Percentiles rank a stretch among this genome's conserved stretches.
Conservation (phyloP, 2,888 invertebrate species). For the Pristionchus maxplancki region DNA sequence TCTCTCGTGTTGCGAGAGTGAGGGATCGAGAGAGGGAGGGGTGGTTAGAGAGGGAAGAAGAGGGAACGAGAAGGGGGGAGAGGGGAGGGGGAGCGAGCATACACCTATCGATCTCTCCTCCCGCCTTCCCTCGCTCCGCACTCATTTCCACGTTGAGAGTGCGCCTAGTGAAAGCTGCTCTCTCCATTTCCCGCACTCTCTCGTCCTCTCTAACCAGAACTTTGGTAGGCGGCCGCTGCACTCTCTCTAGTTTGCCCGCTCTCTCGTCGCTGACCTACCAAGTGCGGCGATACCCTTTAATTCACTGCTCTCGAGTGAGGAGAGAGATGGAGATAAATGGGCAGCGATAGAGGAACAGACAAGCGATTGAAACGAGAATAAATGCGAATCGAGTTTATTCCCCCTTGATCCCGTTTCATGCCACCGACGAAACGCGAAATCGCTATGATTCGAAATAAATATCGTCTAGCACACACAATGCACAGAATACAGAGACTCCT, state of each 20-base stretch:
- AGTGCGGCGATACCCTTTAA: background rate
- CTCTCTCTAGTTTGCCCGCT: background rate
- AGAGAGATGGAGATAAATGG: conserved; percentile 20
- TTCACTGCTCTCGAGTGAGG: background rate
- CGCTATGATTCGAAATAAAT: background rate
- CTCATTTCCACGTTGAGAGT: conserved; percentile 28
- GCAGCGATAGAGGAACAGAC: background rate
- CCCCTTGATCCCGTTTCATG: background rate
- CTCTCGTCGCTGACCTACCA: conserved; percentile 13
- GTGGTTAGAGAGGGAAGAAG: conserved; percentile 47
- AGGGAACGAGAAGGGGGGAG: conserved; percentile 16
- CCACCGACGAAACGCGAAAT: background rate
- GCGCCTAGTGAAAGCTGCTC: background rate
- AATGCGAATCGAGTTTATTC: background rate
- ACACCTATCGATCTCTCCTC: conserved; percentile 13
- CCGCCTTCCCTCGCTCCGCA: background rate
- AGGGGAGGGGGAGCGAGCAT: background rate
- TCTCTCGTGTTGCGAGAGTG: conserved; percentile 6
- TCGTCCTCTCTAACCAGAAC: background rate
- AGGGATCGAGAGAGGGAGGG: conserved; percentile 53
- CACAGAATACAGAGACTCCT: too few species aligned
- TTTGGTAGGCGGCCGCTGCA: background rate
- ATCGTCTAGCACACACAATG: too few species aligned
- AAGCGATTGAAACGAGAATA: background rate
- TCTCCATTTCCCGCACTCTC: conserved; percentile 1